Percentiles rank a stretch among this genome's conserved stretches.
phyloP scores from a whole-genome alignment of 2,888 invertebrate genomes.

The Eupeodes luniger region DNA sequence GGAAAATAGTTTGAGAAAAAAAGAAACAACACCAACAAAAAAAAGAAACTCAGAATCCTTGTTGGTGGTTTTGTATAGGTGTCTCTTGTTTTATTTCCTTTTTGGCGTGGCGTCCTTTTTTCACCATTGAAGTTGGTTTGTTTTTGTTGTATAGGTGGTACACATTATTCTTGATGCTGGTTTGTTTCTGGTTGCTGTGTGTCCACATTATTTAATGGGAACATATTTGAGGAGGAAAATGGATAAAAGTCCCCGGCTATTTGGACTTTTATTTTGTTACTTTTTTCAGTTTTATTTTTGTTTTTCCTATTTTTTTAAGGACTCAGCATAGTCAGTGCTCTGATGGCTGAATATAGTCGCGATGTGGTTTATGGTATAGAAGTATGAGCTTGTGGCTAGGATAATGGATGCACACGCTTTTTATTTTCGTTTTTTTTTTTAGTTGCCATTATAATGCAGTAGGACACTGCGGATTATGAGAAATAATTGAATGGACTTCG shows the following conservation, averaged over 20 bases:
- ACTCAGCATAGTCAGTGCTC: slow-evolving; percentile 6
- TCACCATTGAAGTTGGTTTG: background rate
- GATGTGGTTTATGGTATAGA: slow-evolving; percentile 16
- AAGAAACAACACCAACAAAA: slow-evolving; percentile 17
- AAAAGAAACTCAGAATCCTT: slow-evolving; percentile 28
- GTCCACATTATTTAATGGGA: slow-evolving; percentile 69
- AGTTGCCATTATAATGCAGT: slow-evolving; percentile 62
- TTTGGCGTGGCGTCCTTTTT: background rate
- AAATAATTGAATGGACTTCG: slow-evolving; percentile 74
- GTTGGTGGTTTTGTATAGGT: slow-evolving; percentile 43
- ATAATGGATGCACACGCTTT: slow-evolving; percentile 60
- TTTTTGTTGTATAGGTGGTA: background rate
- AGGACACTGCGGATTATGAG: slow-evolving; percentile 69
- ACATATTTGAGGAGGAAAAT: slow-evolving; percentile 68
- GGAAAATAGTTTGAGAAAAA: background rate
- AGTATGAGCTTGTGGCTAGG: slow-evolving; percentile 50
- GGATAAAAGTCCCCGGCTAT: slow-evolving; percentile 61
- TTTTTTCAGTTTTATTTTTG: background rate
- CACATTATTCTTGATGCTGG: slow-evolving; percentile 34
- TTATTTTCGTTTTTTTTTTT: slow-evolving; percentile 19
- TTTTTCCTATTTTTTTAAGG: slow-evolving; percentile 5
- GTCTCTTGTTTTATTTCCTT: background rate
- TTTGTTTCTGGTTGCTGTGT: slow-evolving; percentile 59
- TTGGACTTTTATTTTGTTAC: slow-evolving; percentile 50
- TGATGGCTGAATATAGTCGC: slow-evolving; percentile 38